phyloP scores from a whole-genome alignment of 2,888 invertebrate genomes.

The Eurytoma californica region DNA sequence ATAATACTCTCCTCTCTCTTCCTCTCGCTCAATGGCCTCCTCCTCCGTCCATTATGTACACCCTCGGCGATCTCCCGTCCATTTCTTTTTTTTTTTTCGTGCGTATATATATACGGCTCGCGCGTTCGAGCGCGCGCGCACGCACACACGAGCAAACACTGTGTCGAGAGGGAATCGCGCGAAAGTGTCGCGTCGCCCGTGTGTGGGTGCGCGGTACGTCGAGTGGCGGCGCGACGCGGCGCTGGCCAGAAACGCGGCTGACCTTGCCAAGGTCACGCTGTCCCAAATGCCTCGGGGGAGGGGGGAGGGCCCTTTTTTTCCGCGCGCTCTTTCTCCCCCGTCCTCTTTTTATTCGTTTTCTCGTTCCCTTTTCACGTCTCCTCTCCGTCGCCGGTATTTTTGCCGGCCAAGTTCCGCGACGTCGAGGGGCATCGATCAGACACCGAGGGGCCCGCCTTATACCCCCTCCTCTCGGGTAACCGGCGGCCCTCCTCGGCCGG shows the following conservation, averaged over 20 bases:
- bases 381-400: no score
- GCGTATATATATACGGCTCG: background rate
- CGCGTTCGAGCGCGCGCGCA: background rate
- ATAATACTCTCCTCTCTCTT: background rate
- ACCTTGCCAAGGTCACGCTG: slow-evolving; percentile 73
- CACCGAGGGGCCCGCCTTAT: no score
- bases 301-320: slow-evolving; percentile 37
- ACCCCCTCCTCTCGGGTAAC: background rate
- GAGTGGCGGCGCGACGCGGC: slow-evolving; percentile 69
- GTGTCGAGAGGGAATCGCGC: background rate
- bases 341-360: background rate
- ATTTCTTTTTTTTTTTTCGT: no score
- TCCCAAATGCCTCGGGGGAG: slow-evolving; percentile 60
- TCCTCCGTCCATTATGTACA: no score
- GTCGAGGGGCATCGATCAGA: no score
- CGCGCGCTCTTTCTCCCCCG: slow-evolving; percentile 18
- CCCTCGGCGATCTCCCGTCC: no score
- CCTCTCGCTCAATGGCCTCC: background rate
- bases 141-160: background rate
- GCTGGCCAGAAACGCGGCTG: slow-evolving; percentile 69
- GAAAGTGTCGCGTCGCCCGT: background rate
- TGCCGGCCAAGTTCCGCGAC: no score
- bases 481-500: slow-evolving; percentile 2
- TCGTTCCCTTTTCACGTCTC: background rate
- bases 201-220: slow-evolving; percentile 12